These are phyloP conservation scores for Clupea harengus DNA, from an alignment of 2,113 vertebrate species.

Conservation along the genomic window DNA sequence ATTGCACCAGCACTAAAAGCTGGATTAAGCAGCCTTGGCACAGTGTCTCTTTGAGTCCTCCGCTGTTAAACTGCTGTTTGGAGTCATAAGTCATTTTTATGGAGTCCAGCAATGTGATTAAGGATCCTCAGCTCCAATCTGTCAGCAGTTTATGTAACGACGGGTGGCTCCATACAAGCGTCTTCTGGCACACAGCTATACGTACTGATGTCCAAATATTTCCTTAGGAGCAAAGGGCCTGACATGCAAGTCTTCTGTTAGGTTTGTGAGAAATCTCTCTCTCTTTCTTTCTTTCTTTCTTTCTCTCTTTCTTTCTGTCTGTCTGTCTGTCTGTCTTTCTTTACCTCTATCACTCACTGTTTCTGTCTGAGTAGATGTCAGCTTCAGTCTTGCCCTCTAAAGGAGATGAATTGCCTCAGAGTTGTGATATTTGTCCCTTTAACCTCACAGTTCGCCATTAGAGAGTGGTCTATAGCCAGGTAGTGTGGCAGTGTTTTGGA, in stretches of 20 bases:
- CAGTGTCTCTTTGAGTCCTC: neutral
- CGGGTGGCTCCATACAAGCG: neutral
- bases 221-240: neutral
- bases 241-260: neutral
- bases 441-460: neutral
- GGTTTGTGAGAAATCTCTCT: neutral
- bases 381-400: neutral
- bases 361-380: neutral
- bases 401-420: neutral
- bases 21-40: constrained; percentile 3
- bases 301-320: neutral
- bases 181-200: neutral
- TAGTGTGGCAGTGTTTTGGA: neutral
- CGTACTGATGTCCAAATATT: neutral
- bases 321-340: neutral
- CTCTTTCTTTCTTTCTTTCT: neutral
- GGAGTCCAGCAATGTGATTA: neutral
- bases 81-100: neutral
- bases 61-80: neutral
- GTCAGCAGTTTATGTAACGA: neutral
- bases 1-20: neutral
- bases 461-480: neutral
- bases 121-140: neutral
- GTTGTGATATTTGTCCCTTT: neutral
- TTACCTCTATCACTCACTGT: neutral